Evolutionary conservation across 2,888 invertebrate genomes (phyloP).

Genomic region (Tipula lateralis): DNA sequence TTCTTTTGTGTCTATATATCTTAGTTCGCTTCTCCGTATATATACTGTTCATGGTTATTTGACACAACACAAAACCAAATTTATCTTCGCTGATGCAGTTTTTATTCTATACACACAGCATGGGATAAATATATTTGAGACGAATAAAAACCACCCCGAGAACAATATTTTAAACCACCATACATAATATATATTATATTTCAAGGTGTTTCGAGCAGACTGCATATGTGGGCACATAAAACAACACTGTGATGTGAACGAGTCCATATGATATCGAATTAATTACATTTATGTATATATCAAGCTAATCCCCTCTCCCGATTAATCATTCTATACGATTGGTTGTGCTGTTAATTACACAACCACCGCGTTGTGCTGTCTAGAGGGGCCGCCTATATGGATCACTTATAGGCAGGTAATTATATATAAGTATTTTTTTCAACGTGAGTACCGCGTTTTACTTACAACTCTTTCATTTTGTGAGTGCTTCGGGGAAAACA

Average conservation of each 20-base stretch:
- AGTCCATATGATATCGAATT: background rate
- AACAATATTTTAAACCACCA: no score
- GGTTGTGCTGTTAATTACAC: background rate
- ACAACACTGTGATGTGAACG: background rate
- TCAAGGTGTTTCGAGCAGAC: background rate
- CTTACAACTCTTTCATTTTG: background rate
- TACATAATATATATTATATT: background rate
- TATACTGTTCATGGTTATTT: background rate
- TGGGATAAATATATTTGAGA: background rate
- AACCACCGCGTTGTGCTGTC: no score
- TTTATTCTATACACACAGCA: background rate
- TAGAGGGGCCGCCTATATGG: no score
- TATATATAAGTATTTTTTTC: background rate
- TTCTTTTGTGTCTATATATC: conserved; percentile 14
- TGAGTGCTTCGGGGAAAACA: background rate
- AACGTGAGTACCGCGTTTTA: background rate
- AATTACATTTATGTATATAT: background rate
- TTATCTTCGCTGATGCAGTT: background rate
- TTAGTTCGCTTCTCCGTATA: background rate
- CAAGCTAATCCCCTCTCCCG: background rate
- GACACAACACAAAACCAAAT: background rate
- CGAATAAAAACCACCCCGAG: background rate
- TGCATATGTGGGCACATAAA: background rate
- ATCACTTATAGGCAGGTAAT: background rate
- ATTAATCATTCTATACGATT: background rate